phyloP scores from a whole-genome alignment of 2,888 invertebrate genomes.

The Trisateles emortualis region DNA sequence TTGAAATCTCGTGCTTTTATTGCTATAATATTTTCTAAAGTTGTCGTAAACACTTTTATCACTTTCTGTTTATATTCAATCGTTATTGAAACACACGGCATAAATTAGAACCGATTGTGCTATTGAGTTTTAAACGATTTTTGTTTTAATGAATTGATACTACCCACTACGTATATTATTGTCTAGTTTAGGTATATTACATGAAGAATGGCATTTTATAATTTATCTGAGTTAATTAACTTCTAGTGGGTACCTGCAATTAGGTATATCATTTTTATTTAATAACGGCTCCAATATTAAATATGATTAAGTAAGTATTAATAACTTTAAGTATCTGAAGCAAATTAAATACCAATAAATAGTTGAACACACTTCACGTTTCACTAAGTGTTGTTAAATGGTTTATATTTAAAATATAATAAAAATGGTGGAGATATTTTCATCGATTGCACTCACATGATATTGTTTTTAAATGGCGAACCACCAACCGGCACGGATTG shows the following conservation, averaged over 20 bases:
- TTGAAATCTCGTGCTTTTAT: not conserved
- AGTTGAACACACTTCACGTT: not conserved
- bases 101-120: not conserved
- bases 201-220: no score
- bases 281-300: no score
- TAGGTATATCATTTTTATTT: no score
- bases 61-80: slow-evolving; percentile 3
- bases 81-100: slow-evolving; percentile 5
- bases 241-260: no score
- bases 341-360: no score
- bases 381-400: not conserved
- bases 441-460: slow-evolving; percentile 1
- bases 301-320: no score
- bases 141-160: not conserved
- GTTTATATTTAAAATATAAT: not conserved
- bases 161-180: no score
- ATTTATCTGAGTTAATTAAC: no score
- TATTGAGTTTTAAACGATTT: not conserved
- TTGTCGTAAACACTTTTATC: slow-evolving; percentile 3
- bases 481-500: not conserved
- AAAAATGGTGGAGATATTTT: not conserved
- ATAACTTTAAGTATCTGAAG: no score
- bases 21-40: slow-evolving; percentile 6
- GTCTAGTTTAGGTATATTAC: no score
- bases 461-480: not conserved